Percentiles rank a stretch among this genome's conserved stretches.
These are phyloP conservation scores for Ophion slaviceki DNA, from an alignment of 2,888 invertebrate genomes.

Conservation along the genomic window DNA sequence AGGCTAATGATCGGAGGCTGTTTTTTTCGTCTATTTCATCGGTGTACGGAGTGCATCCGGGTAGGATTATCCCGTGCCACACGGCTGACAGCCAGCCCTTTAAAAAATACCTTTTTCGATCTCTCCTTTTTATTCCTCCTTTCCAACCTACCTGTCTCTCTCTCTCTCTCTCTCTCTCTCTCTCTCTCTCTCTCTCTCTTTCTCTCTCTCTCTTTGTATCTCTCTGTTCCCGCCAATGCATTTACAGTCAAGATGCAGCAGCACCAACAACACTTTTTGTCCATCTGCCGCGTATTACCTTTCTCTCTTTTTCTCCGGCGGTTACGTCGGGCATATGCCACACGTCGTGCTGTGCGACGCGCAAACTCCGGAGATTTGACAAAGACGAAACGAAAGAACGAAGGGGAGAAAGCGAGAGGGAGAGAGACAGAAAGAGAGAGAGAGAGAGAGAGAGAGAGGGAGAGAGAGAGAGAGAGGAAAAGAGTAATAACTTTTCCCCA, in stretches of 20 bases:
- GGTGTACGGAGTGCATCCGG: slow-evolving; percentile 4
- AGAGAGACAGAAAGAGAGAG: neutral
- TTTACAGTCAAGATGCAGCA: slow-evolving; percentile 47
- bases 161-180: slow-evolving; percentile 18
- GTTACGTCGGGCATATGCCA: slow-evolving; percentile 78
- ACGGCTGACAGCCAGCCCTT: slow-evolving; percentile 60
- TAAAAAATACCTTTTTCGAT: slow-evolving; percentile 50
- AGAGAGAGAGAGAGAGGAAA: neutral
- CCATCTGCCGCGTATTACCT: slow-evolving; percentile 55
- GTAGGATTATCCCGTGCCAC: slow-evolving; percentile 69
- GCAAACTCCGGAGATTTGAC: slow-evolving; percentile 35
- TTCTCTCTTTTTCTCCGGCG: slow-evolving; percentile 63
- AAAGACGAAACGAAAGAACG: slow-evolving; percentile 40
- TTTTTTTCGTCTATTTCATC: slow-evolving; percentile 21
- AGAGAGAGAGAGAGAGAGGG: neutral
- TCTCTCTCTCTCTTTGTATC: slow-evolving; percentile 26
- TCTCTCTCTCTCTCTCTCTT: slow-evolving; percentile 18
- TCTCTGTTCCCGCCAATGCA: slow-evolving; percentile 13
- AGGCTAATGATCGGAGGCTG: slow-evolving; percentile 59
- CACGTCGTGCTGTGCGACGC: slow-evolving; percentile 74
- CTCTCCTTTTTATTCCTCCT: slow-evolving; percentile 5
- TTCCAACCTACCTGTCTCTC: neutral
- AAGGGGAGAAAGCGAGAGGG: neutral
- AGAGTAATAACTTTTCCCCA: neutral
- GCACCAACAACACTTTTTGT: slow-evolving; percentile 62